A percentile compares a stretch with the other conserved stretches of the same genome.
These are phyloP conservation scores for Melanerpes formicivorus DNA, from an alignment of 2,113 vertebrate species.

Conservation along the genomic window DNA sequence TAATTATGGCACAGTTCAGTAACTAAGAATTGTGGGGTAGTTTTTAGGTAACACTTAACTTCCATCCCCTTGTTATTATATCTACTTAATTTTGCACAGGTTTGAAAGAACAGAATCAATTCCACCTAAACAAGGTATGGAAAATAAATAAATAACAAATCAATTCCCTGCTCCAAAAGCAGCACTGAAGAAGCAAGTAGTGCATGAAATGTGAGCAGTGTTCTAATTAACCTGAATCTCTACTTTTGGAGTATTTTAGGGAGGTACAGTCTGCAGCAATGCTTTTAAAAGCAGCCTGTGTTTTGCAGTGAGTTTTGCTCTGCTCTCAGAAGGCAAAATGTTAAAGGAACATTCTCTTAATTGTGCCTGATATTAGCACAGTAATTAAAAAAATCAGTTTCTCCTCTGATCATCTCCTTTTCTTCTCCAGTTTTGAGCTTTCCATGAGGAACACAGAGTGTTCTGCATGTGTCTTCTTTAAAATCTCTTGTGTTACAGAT, in stretches of 20 bases:
- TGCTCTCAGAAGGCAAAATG: neutral
- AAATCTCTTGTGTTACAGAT: slow-evolving; percentile 37
- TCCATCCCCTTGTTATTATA: neutral
- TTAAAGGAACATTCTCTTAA: neutral
- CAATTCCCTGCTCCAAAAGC: neutral
- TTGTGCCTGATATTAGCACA: neutral
- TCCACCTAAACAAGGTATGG: neutral
- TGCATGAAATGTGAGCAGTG: neutral
- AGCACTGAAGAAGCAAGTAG: neutral
- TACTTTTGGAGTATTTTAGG: slow-evolving; percentile 3
- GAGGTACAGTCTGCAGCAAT: neutral
- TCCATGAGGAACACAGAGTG: neutral
- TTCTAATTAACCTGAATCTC: neutral
- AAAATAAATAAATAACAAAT: neutral
- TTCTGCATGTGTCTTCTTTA: slow-evolving; percentile 16
- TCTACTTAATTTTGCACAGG: neutral
- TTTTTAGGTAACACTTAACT: neutral
- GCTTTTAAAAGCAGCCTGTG: neutral
- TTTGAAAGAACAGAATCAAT: neutral
- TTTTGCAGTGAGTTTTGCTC: neutral
- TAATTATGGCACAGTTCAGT: neutral
- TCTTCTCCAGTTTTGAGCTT: neutral
- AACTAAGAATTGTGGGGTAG: neutral
- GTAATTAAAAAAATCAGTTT: neutral
- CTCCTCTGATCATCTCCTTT: neutral